Base-by-base conservation (phyloP, 2,113 vertebrate genomes). In the Strix aluco region DNA sequence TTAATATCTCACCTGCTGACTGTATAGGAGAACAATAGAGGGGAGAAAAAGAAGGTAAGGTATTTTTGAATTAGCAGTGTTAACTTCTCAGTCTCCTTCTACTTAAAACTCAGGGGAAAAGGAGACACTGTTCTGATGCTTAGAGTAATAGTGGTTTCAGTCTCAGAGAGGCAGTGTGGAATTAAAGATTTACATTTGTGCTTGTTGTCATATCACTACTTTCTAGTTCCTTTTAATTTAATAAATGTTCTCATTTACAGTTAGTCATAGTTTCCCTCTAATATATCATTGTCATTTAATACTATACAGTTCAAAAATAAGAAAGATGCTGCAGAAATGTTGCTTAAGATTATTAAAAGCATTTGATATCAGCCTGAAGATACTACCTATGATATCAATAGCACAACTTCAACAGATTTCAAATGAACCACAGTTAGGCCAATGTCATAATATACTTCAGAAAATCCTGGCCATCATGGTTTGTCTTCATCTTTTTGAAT, bases 391-490 rank as follows among this genome's bases (percentile, higher is more conserved):
- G 15, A 22, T 67, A 74, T 19, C 13, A 78, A 34, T 13, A 81
- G 4, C 23, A 52, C 36, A 88, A 25, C 10, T 81, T 92, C 26
- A 77, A 27, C 5, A 34, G 69, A 29, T 94, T 91, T 92, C 15
- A 57, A 38, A 21, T 2, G 13, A 93, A 62, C 7, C 8, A 40
- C 0, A 0, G 12, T 34, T 42, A 78, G 10, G 52, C 5, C 59
- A 84, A 13, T 55, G 26, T 1, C 36, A 46, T 52, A 78, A 77
- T 6, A 3, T 22, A 42, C 19, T 81, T 78, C 5, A 67, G 27
- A 66, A 86, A 90, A 80, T 63, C 5, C 1, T 0, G 0, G 19
- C 11, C 26, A 47, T 78, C 29, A 22, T 34, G 12, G 9, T 47
- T 86, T 38, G 13, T 46, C 46, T 72, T 92, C 18, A 18, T 44